Percentiles rank a stretch among this genome's conserved stretches.
Conservation (phyloP, 2,888 invertebrate species). For the Melipona bicolor region DNA sequence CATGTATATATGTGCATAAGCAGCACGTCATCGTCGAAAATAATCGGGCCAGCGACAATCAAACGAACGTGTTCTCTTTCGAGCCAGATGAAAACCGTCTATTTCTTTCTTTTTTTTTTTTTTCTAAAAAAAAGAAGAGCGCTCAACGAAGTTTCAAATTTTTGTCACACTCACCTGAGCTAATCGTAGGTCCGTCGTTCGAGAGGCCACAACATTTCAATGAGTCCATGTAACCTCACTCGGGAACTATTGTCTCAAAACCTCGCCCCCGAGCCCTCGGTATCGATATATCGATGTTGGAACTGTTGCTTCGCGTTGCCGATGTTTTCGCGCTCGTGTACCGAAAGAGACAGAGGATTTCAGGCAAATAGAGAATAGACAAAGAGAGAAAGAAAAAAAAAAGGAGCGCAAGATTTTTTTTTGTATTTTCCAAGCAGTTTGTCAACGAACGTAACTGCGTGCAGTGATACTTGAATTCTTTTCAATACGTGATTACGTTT, state of each 20-base stretch:
- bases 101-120: not conserved
- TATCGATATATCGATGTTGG: constrained; percentile 54
- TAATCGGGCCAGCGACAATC: constrained; percentile 74
- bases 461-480: too few species aligned
- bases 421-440: constrained; percentile 5
- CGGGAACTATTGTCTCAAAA: constrained; percentile 49
- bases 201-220: constrained; percentile 82
- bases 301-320: constrained; percentile 23
- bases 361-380: constrained; percentile 10
- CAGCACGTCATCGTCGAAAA: constrained; percentile 81
- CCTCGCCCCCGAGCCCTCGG: constrained; percentile 41
- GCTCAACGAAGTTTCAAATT: constrained; percentile 25
- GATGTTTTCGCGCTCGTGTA: constrained; percentile 43
- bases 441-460: too few species aligned
- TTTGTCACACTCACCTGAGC: constrained; percentile 77
- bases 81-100: constrained; percentile 43
- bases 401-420: constrained; percentile 1
- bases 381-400: not conserved
- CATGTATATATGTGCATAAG: constrained; percentile 52
- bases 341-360: constrained; percentile 30
- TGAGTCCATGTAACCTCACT: constrained; percentile 78
- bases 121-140: not conserved
- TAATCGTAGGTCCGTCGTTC: constrained; percentile 81
- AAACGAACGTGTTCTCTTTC: constrained; percentile 51
- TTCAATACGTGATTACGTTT: not conserved